Percentiles rank a stretch among this genome's conserved stretches.
phyloP scores from a whole-genome alignment of 2,888 invertebrate genomes.

The Xestobium rufovillosum region DNA sequence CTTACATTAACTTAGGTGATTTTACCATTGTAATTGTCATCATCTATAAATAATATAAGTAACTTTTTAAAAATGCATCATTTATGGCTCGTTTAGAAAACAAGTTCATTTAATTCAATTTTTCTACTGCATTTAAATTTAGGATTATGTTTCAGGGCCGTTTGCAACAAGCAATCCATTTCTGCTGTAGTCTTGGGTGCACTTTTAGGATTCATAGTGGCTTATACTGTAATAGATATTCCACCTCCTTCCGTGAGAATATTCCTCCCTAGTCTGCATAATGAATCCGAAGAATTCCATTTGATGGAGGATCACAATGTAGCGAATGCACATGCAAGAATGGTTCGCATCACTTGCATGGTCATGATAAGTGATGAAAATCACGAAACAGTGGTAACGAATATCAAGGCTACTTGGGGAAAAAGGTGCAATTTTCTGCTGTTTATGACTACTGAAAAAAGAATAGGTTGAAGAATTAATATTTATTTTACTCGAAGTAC shows the following conservation, averaged over 20 bases:
- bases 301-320: conserved; percentile 57
- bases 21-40: too few species aligned
- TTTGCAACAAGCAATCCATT: conserved; percentile 60
- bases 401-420: conserved; percentile 95
- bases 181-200: conserved; percentile 65
- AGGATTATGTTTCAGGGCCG: conserved; percentile 28
- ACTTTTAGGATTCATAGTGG: conserved; percentile 68
- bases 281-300: conserved; percentile 34
- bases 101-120: too few species aligned
- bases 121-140: too few species aligned
- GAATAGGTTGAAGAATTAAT: conserved; percentile 57
- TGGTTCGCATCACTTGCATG: conserved; percentile 90
- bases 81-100: too few species aligned
- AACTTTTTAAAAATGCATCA: too few species aligned
- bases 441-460: conserved; percentile 77
- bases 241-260: conserved; percentile 16
- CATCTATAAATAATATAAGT: too few species aligned
- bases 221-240: conserved; percentile 49
- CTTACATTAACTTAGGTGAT: too few species aligned
- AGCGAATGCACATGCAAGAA: conserved; percentile 63
- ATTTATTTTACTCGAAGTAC: conserved; percentile 73
- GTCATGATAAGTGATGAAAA: conserved; percentile 91
- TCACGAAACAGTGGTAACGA: conserved; percentile 80
- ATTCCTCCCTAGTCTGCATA: conserved; percentile 34
- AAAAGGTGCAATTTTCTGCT: conserved; percentile 79